A percentile compares a stretch with the other conserved stretches of the same genome.
Conservation (phyloP, 1,140 invertebrate species). For the Euborellia annulipes region DNA sequence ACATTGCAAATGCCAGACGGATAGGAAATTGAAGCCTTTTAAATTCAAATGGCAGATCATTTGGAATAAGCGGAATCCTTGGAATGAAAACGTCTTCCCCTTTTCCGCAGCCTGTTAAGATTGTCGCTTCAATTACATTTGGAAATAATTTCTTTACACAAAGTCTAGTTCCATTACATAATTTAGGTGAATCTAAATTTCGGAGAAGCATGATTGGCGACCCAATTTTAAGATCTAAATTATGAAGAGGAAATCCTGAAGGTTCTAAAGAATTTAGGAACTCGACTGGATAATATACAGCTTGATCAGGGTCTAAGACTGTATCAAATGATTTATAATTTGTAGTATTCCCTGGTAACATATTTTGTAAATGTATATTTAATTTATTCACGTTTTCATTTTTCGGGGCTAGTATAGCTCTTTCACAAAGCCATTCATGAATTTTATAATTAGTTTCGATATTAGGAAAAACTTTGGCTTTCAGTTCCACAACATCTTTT, state of each 20-base stretch:
- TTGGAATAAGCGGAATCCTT: constrained; percentile 26
- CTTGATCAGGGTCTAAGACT: constrained; percentile 2
- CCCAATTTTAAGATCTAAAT: constrained; percentile 4
- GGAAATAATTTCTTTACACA: constrained; percentile 24
- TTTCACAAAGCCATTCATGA: constrained; percentile 24
- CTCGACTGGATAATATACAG: no score
- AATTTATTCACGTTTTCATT: constrained; percentile 24
- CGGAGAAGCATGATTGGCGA: constrained; percentile 8
- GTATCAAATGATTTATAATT: constrained; percentile 10
- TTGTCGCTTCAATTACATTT: constrained; percentile 28
- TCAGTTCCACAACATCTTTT: constrained; percentile 22
- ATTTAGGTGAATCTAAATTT: constrained; percentile 26
- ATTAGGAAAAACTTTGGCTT: constrained; percentile 25
- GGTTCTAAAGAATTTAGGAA: no score
- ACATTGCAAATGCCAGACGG: constrained; percentile 31
- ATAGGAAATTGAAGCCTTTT: constrained; percentile 28
- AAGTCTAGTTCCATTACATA: constrained; percentile 30
- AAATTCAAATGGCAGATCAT: constrained; percentile 25
- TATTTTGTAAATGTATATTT: constrained; percentile 12
- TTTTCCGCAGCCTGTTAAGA: constrained; percentile 26
- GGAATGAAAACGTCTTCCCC: constrained; percentile 29
- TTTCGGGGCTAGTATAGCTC: constrained; percentile 25
- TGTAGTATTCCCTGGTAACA: constrained; percentile 7
- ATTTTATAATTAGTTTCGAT: constrained; percentile 23
- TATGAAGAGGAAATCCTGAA: no score